These are phyloP conservation scores for Megalonaias nervosa DNA, from an alignment of 1,140 invertebrate genomes.

Conservation along the genomic window DNA sequence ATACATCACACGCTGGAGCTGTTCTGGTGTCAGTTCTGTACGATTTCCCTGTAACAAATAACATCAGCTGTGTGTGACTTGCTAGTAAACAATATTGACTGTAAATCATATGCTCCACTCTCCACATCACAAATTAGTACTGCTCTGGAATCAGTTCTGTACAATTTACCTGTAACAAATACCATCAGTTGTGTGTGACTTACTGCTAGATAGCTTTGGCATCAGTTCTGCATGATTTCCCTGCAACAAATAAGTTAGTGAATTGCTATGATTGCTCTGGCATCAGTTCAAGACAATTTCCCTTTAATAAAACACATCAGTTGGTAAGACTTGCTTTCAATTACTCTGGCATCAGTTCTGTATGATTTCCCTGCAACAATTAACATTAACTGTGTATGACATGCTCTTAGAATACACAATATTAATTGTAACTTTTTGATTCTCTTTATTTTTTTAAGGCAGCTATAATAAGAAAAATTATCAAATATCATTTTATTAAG, in stretches of 20 bases:
- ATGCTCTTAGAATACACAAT: too few relatives aligned
- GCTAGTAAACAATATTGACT: too few relatives aligned
- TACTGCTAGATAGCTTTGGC: conserved; percentile 45
- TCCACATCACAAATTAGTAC: conserved; percentile 33
- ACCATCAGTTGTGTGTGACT: conserved; percentile 41
- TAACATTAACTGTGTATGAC: too few relatives aligned
- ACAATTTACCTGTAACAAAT: conserved; percentile 62
- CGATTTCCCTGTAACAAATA: conserved; percentile 48
- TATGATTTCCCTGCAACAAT: conserved; percentile 50
- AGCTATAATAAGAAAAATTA: not conserved
- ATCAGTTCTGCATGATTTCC: conserved; percentile 67
- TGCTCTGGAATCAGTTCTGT: conserved; percentile 64
- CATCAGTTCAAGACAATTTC: conserved; percentile 68
- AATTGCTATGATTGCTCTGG: conserved; percentile 46
- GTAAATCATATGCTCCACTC: too few relatives aligned
- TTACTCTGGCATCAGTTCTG: conserved; percentile 64
- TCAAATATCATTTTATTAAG: not conserved
- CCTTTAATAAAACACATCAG: conserved; percentile 60
- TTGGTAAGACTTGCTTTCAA: conserved; percentile 41
- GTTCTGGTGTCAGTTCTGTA: conserved; percentile 63
- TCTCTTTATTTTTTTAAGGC: too few relatives aligned
- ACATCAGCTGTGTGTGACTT: too few relatives aligned
- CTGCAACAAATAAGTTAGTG: conserved; percentile 15
- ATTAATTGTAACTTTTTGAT: too few relatives aligned
- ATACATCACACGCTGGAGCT: conserved; percentile 41